Conservation (phyloP, 92 coral and sea anemone species). For the Porites cylindrica region DNA sequence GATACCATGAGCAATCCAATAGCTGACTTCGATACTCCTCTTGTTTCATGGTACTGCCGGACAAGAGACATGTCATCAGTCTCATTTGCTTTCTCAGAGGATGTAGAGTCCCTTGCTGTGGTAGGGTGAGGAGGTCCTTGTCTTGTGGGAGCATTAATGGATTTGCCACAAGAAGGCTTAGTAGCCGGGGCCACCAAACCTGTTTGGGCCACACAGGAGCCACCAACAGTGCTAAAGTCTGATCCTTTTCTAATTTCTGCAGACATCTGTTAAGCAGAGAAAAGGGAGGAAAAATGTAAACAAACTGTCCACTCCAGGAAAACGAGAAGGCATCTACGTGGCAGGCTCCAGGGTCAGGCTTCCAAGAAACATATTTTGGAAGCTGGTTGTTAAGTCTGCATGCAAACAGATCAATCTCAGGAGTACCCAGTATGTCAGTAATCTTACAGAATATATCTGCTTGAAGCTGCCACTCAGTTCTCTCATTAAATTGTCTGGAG, state of each 20-base stretch:
- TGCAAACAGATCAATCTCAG: slow-evolving; percentile 47
- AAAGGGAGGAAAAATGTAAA: slow-evolving; percentile 38
- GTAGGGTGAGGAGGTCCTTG: slow-evolving; percentile 39
- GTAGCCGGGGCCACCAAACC: slow-evolving; percentile 27
- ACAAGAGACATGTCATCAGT: slow-evolving; percentile 50
- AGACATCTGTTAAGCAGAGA: slow-evolving; percentile 21
- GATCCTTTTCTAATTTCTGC: slow-evolving; percentile 26
- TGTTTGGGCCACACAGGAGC: slow-evolving; percentile 52
- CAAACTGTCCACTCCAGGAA: slow-evolving; percentile 36
- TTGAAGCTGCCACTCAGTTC: slow-evolving; percentile 59
- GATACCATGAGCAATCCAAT: slow-evolving; percentile 45
- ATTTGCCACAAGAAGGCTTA: slow-evolving; percentile 7
- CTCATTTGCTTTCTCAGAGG: slow-evolving; percentile 39
- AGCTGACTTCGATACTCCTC: slow-evolving; percentile 61
- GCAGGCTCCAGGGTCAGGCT: slow-evolving; percentile 63
- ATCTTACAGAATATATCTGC: slow-evolving; percentile 37
- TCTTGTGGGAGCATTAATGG: slow-evolving; percentile 51
- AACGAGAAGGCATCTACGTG: slow-evolving; percentile 44
- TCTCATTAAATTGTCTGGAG: slow-evolving; percentile 56
- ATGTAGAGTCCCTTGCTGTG: slow-evolving; percentile 47
- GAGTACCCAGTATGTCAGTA: slow-evolving; percentile 19
- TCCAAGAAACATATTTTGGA: slow-evolving; percentile 48
- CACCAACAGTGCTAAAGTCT: slow-evolving; percentile 21
- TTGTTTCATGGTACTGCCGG: slow-evolving; percentile 47
- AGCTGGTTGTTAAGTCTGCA: slow-evolving; percentile 40